Evolutionary conservation across 1,140 invertebrate species (phyloP).

Genomic region (Mamestra configurata): DNA sequence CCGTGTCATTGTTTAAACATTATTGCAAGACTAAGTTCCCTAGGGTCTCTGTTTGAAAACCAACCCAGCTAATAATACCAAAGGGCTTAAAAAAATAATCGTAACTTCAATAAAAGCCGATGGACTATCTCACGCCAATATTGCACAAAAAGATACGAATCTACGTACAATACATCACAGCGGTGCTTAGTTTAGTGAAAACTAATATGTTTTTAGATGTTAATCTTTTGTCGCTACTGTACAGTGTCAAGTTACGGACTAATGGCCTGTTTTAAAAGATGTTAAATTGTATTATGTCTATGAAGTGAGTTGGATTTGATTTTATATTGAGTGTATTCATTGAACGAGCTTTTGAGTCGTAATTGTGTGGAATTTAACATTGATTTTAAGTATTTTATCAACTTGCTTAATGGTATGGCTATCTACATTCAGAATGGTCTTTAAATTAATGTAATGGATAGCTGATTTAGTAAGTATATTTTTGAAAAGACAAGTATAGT

Average conservation of each 20-base stretch:
- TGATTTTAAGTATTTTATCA: background rate
- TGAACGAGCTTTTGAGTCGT: background rate
- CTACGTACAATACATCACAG: constrained; percentile 48
- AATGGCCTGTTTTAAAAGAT: constrained; percentile 29
- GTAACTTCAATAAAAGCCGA: background rate
- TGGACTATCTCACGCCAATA: constrained; percentile 62
- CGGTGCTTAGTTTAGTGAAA: constrained; percentile 77
- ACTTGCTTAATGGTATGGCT: background rate
- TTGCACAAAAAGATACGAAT: constrained; percentile 68
- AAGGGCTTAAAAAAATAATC: background rate
- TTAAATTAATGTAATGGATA: too few relatives aligned
- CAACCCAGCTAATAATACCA: constrained; percentile 5
- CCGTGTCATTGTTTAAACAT: background rate
- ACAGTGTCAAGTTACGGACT: constrained; percentile 47
- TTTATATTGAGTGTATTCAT: constrained; percentile 24
- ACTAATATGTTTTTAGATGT: constrained; percentile 82
- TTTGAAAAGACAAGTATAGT: too few relatives aligned
- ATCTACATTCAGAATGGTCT: background rate
- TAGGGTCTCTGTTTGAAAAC: background rate
- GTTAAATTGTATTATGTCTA: constrained; percentile 38
- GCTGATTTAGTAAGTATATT: too few relatives aligned
- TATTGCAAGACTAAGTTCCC: background rate
- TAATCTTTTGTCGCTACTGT: constrained; percentile 64
- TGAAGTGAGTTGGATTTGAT: constrained; percentile 32
- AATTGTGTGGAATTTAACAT: background rate